Percentiles rank a stretch among this genome's conserved stretches.
Evolutionary conservation across 2,888 invertebrate species (phyloP).

Genomic region (Stenichneumon culpator): DNA sequence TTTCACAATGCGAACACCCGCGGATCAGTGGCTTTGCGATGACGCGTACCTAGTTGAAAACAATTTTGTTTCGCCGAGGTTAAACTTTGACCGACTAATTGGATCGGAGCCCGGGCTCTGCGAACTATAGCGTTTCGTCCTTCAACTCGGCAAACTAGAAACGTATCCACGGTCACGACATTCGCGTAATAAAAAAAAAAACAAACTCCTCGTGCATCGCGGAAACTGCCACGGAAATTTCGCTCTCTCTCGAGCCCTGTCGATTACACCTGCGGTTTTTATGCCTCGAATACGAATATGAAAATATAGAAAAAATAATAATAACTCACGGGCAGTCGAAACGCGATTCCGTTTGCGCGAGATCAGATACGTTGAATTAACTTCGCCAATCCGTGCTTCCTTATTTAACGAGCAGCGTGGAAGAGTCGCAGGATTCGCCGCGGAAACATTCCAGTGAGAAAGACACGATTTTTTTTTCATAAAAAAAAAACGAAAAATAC

Average conservation of each 20-base stretch:
- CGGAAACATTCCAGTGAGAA: constrained; percentile 24
- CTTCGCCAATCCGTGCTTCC: constrained; percentile 2
- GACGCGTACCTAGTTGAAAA: background rate
- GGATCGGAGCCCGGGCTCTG: constrained; percentile 31
- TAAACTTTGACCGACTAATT: constrained; percentile 48
- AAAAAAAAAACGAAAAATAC: background rate
- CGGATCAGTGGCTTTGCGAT: constrained; percentile 11
- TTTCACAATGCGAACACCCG: background rate
- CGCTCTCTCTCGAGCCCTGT: background rate
- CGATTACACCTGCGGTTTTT: background rate
- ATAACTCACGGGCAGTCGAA: background rate
- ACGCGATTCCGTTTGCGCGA: background rate
- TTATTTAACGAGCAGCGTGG: background rate
- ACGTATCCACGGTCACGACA: background rate
- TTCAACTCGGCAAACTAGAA: background rate
- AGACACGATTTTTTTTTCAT: background rate
- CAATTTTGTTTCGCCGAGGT: constrained; percentile 14
- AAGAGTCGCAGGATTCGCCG: background rate
- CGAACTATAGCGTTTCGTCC: background rate
- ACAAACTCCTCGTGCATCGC: background rate
- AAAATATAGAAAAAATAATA: background rate
- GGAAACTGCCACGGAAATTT: background rate
- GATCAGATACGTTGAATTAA: background rate
- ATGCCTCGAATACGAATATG: background rate
- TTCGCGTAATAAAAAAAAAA: background rate